phyloP scores from a whole-genome alignment of 2,113 vertebrate species.

The Muntiacus muntjak region DNA sequence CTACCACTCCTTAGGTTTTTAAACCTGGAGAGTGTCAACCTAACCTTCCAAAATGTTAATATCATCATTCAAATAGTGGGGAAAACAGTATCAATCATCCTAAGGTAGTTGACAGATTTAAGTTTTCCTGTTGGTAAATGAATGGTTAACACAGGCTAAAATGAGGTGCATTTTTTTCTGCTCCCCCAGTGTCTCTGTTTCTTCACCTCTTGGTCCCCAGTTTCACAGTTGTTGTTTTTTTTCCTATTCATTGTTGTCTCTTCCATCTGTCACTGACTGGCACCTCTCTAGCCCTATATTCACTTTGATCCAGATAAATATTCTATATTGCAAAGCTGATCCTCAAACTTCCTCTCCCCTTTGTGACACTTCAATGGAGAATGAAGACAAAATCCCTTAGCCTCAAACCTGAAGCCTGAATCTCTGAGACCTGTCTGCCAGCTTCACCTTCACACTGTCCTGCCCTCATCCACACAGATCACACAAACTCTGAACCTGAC shows the following conservation, averaged over 20 bases:
- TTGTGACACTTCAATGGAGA: background rate
- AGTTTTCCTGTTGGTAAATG: background rate
- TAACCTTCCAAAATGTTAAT: background rate
- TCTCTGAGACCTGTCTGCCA: background rate
- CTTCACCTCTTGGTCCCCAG: background rate
- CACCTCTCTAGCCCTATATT: background rate
- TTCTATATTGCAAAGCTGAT: background rate
- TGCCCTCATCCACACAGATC: background rate
- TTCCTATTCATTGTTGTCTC: background rate
- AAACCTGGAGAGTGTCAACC: background rate
- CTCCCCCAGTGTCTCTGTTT: background rate
- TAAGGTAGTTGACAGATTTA: background rate
- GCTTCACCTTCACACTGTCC: background rate
- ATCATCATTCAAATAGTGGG: background rate
- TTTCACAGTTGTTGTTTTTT: background rate
- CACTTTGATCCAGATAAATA: background rate
- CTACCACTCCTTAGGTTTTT: background rate
- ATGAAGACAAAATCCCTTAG: background rate
- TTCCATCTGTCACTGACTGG: background rate
- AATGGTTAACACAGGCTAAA: background rate
- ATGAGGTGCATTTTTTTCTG: accelerated
- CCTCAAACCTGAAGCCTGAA: background rate
- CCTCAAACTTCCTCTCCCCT: background rate
- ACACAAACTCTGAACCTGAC: background rate
- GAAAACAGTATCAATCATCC: background rate